Conservation (phyloP, 2,113 vertebrate species). For the Acanthisitta chloris region DNA sequence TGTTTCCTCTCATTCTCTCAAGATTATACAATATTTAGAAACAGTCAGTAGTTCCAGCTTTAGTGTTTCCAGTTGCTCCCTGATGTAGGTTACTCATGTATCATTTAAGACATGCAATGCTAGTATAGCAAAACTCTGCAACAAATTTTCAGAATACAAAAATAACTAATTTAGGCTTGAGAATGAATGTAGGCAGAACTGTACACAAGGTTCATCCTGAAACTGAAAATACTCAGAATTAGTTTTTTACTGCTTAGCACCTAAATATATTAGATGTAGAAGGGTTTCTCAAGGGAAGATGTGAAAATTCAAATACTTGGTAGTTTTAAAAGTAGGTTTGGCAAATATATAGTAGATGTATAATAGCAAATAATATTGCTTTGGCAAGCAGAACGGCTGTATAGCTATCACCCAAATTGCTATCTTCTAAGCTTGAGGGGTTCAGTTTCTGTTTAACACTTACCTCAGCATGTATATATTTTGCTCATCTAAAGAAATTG, state of each 20-base stretch:
- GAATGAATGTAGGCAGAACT: background rate
- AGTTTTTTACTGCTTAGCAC: background rate
- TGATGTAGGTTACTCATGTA: background rate
- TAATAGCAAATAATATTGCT: background rate
- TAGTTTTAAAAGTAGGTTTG: background rate
- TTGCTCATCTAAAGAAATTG: background rate
- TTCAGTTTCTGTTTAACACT: background rate
- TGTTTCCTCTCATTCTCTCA: conserved; percentile 61
- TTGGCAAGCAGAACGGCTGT: background rate
- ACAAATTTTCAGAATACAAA: background rate
- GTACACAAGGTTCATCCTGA: background rate
- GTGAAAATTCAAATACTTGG: background rate
- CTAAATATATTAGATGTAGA: background rate
- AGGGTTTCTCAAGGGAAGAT: background rate
- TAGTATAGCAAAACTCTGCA: background rate
- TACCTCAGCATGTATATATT: background rate
- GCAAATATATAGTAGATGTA: background rate
- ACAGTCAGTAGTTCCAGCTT: conserved; percentile 3
- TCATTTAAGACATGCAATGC: background rate
- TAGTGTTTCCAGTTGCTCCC: conserved; percentile 10
- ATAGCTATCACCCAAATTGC: background rate
- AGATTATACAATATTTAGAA: conserved; percentile 46
- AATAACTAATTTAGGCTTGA: background rate
- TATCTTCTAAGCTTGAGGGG: background rate
- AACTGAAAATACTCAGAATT: background rate